Base-by-base conservation (phyloP, 2,113 vertebrate genomes). In the Camelus bactrianus region DNA sequence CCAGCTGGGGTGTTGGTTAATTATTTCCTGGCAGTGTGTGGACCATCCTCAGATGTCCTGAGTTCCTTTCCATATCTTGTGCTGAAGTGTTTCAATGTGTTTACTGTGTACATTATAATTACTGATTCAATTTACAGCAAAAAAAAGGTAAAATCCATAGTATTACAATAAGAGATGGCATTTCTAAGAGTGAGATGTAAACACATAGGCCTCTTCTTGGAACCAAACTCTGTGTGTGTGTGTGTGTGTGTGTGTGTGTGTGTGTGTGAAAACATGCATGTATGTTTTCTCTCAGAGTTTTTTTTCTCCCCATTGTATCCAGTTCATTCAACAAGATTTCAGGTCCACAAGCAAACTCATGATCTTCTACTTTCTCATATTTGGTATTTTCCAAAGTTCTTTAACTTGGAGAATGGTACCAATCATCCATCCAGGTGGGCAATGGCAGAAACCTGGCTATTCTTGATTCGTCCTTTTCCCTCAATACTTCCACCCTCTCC, bases 21-120 rank as follows among this genome's bases (percentile, higher is more conserved):
- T 93, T 87, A 84, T 84, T 95, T 95, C 86, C 89, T 88, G 86
- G 58, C 3, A n/a, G 19, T 35, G 38, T 48, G 69, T 92, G 75
- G 75, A 60, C 28, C 48, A 0, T 22, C 6, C 64, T 94, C 56
- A 75, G 81, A 56, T 28, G 38, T 12, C 32, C 70, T 11, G 62
- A 52, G 24, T 76, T 77, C 65, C 72, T 84, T 32, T 65, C 38
- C 10, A 70, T 26, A 46, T 82, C 72, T 84, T 65, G 35, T 15
- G 69, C n/a, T 79, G 50, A 48, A 46, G 20, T 64, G 69, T 96
- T 90, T 32, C 32, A 19, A 62, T 22, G 11, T 77, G 67, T 69
- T 94, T 75, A 80, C 69, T 32, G 4, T 77, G 15, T 52, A 87
- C 80, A 12, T 88, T 84, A 67, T 11, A 20, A 64, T 69, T n/a